Conservation (phyloP, 1,140 invertebrate species). For the Trachymyrmex cornetzi region DNA sequence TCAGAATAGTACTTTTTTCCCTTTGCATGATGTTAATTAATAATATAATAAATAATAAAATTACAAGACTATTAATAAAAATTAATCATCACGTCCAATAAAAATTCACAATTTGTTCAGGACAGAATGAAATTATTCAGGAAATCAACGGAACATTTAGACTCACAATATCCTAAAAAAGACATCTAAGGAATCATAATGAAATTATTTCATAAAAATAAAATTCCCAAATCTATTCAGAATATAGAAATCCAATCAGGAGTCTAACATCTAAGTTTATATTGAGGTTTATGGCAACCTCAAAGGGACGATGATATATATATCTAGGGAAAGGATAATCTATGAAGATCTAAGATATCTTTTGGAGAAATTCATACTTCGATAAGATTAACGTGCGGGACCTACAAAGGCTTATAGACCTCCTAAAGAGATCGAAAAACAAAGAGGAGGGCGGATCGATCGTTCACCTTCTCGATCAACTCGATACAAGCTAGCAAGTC, state of each 20-base stretch:
- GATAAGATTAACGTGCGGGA: conserved; percentile 46
- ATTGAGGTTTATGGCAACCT: background rate
- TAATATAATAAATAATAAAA: conserved; percentile 1
- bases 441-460: conserved; percentile 28
- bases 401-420: conserved; percentile 11
- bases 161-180: background rate
- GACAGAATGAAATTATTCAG: background rate
- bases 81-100: conserved; percentile 14
- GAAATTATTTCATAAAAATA: background rate
- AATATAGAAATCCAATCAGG: background rate
- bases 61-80: conserved; percentile 9
- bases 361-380: conserved; percentile 24
- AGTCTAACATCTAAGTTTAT: background rate
- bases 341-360: conserved; percentile 31
- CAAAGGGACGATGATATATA: background rate
- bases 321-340: background rate
- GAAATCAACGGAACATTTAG: background rate
- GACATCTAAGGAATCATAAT: background rate
- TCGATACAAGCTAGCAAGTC: conserved; percentile 98
- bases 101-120: conserved; percentile 14
- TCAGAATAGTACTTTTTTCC: background rate
- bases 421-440: conserved; percentile 34
- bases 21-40: background rate
- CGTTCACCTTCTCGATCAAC: conserved; percentile 96
- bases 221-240: background rate